phyloP scores from a whole-genome alignment of 1,140 invertebrate species.

The Aphaenogaster rudis region DNA sequence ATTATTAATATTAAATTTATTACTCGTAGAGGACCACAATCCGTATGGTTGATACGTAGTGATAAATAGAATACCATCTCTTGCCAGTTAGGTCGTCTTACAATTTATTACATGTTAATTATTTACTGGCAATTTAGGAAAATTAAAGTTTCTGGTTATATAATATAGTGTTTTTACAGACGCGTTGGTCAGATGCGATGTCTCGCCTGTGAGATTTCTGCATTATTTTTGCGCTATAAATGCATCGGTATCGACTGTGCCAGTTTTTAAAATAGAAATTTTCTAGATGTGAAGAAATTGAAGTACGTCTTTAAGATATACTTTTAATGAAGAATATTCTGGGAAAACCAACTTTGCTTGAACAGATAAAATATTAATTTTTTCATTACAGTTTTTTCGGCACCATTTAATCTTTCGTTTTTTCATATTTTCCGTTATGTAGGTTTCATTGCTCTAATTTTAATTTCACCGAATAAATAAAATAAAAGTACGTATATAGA shows the following conservation, averaged over 20 bases:
- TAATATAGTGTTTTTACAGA: not conserved
- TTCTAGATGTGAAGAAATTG: not conserved
- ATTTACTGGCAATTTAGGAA: too few species aligned
- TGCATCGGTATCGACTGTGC: not conserved
- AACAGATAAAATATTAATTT: not conserved
- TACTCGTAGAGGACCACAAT: too few species aligned
- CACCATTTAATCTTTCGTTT: not conserved
- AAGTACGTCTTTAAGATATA: not conserved
- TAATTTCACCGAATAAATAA: not conserved
- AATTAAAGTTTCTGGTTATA: too few species aligned
- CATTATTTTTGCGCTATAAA: not conserved
- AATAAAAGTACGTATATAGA: not conserved
- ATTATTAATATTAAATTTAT: too few species aligned
- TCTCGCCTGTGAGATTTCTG: not conserved
- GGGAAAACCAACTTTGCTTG: not conserved
- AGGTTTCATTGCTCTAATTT: not conserved
- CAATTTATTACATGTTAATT: too few species aligned
- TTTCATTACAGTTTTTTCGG: not conserved
- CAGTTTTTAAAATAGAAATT: slow-evolving; percentile 4
- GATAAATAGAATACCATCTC: too few species aligned
- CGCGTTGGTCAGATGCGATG: not conserved
- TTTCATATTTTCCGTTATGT: not conserved
- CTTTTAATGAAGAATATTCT: not conserved
- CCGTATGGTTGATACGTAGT: too few species aligned
- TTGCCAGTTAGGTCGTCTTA: too few species aligned